These are phyloP conservation scores for Phylloscopus trochiloides DNA, from an alignment of 2,113 vertebrate genomes.

Conservation along the genomic window DNA sequence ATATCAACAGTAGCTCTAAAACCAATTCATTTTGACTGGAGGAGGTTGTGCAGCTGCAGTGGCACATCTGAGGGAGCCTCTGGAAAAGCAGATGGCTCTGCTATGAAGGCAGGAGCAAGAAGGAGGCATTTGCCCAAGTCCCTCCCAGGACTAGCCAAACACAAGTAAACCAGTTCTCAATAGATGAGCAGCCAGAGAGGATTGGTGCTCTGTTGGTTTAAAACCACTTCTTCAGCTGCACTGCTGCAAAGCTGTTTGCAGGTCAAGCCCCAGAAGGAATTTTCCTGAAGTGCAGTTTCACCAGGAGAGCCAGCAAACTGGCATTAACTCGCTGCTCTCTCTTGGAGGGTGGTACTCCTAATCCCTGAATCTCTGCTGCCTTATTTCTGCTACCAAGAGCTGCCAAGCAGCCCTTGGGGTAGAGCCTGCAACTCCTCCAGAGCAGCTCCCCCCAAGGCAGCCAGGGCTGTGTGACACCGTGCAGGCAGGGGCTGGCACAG, in stretches of 20 bases:
- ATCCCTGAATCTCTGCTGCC: neutral
- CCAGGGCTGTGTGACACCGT: accelerated
- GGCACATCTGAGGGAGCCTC: neutral
- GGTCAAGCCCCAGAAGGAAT: neutral
- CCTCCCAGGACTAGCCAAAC: neutral
- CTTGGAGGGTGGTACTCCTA: neutral
- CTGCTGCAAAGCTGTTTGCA: neutral
- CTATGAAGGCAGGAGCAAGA: neutral
- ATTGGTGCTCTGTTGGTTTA: neutral
- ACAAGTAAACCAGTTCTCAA: neutral
- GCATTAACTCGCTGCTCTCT: neutral
- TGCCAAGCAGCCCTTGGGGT: neutral
- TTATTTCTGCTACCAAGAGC: neutral
- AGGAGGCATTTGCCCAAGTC: neutral
- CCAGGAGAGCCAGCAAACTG: neutral
- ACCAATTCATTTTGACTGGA: neutral
- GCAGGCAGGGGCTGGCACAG: neutral
- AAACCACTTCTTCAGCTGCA: neutral
- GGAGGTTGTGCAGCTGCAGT: neutral
- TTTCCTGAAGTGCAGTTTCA: neutral
- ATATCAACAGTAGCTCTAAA: neutral
- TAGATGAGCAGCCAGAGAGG: neutral
- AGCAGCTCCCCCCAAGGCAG: neutral
- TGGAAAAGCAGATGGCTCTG: neutral
- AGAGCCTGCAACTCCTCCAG: neutral